Conservation (phyloP, 1,140 invertebrate genomes). For the Aricia agestis region DNA sequence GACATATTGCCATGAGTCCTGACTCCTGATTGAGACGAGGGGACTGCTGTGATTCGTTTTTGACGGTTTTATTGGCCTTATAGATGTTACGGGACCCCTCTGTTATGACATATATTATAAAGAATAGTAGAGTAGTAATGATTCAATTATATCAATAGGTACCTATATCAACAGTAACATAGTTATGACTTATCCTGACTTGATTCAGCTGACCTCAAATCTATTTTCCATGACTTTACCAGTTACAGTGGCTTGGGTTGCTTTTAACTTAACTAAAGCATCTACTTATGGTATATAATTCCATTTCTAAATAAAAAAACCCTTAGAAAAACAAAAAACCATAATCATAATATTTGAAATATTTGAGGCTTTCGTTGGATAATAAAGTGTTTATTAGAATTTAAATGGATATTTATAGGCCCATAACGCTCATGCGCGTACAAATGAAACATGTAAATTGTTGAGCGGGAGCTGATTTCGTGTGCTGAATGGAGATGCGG, state of each 20-base stretch:
- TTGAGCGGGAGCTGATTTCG: neutral
- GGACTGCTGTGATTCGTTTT: constrained; percentile 56
- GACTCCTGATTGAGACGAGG: constrained; percentile 30
- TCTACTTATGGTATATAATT: neutral
- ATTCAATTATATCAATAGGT: no score
- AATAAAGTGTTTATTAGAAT: neutral
- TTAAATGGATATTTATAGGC: constrained; percentile 2
- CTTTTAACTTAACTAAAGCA: no score
- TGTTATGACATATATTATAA: constrained; percentile 1
- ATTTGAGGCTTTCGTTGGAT: neutral
- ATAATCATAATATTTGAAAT: neutral
- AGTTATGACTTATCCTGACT: no score
- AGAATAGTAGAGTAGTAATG: neutral
- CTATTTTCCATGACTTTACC: no score
- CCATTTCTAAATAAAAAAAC: neutral
- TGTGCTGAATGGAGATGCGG: constrained; percentile 2
- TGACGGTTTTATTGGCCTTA: constrained; percentile 62
- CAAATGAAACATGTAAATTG: constrained; percentile 1
- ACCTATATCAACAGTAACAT: no score
- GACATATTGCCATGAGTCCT: constrained; percentile 4
- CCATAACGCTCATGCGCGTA: neutral
- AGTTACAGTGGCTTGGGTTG: no score
- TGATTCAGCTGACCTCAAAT: no score
- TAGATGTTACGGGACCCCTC: constrained; percentile 45
- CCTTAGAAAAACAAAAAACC: no score